Evolutionary conservation across 2,797 vertebrate genomes (phyloP).

Genomic region (Calcarius lapponicus): DNA sequence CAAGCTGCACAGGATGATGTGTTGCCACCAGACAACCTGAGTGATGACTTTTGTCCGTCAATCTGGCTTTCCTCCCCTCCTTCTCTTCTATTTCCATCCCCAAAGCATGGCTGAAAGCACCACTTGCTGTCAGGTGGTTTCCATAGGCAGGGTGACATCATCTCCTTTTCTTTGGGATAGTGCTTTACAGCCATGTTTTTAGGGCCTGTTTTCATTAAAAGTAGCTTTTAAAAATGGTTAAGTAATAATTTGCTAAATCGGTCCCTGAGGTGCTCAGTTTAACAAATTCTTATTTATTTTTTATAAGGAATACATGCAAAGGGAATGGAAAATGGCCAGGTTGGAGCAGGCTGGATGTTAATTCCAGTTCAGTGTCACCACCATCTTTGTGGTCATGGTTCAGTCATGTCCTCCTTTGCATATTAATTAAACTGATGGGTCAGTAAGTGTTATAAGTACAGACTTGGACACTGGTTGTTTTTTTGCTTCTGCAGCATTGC

Average conservation of each 20-base stretch:
- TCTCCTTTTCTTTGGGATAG: neutral
- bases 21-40: neutral
- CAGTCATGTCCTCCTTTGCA: conserved; percentile 11
- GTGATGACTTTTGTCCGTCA: neutral
- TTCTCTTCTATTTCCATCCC: neutral
- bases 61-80: neutral
- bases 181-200: neutral
- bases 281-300: neutral
- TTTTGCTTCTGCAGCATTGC: conserved; percentile 15
- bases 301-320: neutral
- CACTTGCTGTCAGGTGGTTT: neutral
- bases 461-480: conserved; percentile 6
- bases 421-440: conserved; percentile 32
- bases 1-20: neutral
- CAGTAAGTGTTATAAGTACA: neutral
- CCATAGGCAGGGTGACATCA: neutral
- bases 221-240: conserved; percentile 45
- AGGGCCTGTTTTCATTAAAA: conserved; percentile 28
- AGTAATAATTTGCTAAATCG: conserved; percentile 53
- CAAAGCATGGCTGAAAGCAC: neutral
- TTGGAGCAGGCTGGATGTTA: neutral
- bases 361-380: neutral
- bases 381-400: neutral
- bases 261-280: conserved; percentile 26
- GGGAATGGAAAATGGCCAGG: conserved; percentile 6